Evolutionary conservation across 2,113 vertebrate genomes (phyloP).

Genomic region (Limanda limanda): DNA sequence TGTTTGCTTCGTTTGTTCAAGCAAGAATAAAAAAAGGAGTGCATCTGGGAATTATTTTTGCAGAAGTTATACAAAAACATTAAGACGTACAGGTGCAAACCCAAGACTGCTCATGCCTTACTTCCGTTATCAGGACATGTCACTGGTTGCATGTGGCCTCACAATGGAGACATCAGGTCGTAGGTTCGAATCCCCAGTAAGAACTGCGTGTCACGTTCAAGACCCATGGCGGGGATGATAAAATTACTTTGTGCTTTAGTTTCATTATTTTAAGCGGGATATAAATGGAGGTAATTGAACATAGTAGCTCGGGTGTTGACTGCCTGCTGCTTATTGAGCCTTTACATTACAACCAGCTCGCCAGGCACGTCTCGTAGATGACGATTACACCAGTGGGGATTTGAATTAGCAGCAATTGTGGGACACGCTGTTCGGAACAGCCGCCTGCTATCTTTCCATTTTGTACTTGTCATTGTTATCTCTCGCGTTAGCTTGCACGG

Average conservation of each 20-base stretch:
- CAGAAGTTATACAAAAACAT: too few relatives aligned
- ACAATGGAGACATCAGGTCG: background rate
- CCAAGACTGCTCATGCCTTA: background rate
- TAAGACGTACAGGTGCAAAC: background rate
- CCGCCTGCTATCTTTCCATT: background rate
- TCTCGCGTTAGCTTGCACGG: conserved; percentile 50
- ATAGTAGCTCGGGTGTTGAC: background rate
- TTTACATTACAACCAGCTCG: conserved; percentile 1
- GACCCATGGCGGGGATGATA: background rate
- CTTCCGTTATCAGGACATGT: background rate
- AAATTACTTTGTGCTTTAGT: background rate
- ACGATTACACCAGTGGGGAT: background rate
- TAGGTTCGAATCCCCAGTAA: background rate
- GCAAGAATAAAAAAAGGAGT: background rate
- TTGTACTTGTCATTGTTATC: conserved; percentile 63
- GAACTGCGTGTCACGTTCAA: background rate
- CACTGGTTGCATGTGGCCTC: background rate
- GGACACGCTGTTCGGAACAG: background rate
- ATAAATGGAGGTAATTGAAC: background rate
- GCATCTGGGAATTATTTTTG: background rate
- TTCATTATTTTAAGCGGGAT: background rate
- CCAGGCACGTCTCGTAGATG: background rate
- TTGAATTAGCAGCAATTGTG: background rate
- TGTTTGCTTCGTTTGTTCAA: too few relatives aligned
- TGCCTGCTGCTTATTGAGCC: background rate